These are phyloP conservation scores for Apamea anceps DNA, from an alignment of 2,888 invertebrate genomes.

Conservation along the genomic window DNA sequence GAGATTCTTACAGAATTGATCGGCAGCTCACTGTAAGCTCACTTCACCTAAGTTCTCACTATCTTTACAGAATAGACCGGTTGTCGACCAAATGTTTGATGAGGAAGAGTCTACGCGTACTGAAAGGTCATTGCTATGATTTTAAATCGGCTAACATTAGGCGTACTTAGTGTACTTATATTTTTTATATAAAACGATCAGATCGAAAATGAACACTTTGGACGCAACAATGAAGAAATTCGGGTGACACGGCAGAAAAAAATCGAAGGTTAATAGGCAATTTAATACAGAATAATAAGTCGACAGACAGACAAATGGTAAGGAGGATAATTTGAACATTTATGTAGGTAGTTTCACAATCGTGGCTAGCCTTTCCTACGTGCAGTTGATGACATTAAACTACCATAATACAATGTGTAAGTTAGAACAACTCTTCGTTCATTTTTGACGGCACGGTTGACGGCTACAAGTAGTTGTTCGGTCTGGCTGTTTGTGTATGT, in stretches of 20 bases:
- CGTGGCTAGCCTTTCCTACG: neutral
- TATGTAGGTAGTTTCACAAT: neutral
- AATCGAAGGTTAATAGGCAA: neutral
- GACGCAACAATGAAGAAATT: constrained; percentile 22
- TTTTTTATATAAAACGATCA: neutral
- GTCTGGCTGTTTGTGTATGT: too few species aligned
- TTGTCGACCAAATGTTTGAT: too few species aligned
- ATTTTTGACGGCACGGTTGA: too few species aligned
- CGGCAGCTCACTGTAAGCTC: too few species aligned
- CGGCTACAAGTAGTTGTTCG: too few species aligned
- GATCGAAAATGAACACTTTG: neutral
- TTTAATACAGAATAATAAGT: neutral
- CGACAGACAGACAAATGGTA: neutral
- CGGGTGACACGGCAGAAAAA: neutral
- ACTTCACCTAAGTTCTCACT: too few species aligned
- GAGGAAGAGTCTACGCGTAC: too few species aligned
- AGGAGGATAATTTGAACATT: neutral
- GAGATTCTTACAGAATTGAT: too few species aligned
- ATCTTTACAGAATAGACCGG: too few species aligned
- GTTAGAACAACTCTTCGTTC: neutral
- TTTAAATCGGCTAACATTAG: too few species aligned
- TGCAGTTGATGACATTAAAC: neutral
- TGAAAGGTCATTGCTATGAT: too few species aligned
- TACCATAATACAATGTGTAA: neutral
- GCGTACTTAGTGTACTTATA: neutral